Evolutionary conservation across 2,888 invertebrate species (phyloP), one percentile per base, ranked within the genome.

Genomic region (Lymantria dispar): DNA sequence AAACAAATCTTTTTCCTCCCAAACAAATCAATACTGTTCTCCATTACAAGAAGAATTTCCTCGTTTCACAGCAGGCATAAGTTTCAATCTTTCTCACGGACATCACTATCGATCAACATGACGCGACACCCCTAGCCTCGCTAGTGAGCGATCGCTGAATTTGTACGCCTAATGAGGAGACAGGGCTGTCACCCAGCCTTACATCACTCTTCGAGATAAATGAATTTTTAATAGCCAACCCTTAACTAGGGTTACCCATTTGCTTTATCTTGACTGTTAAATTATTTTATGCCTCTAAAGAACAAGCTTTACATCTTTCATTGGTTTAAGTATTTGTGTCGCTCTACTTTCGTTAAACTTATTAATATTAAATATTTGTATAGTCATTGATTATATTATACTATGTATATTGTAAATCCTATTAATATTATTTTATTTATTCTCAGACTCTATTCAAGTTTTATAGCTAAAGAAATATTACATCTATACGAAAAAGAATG

Each of bases 101-200:
- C 33, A 11, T 47, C 22, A 52, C 39, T 13, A 56, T 48, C 22
- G 13, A 45, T 37, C 43, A 44, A 36, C 36, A 40, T 9, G 3
- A 22, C 38, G 44, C 8, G 14, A 50, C 45, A 49, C 31, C 48
- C 52, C 50, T 53, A 22, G 39, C 29, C 40, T 41, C 47, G 29
- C 12, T 45, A 47, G 57, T 63, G 70, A 70, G 58, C 52, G 65
- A 72, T 74, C 60, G 50, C 51, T 47, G 49, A 67, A 69, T 72
- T 69, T 64, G 68, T 72, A 56, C 49, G 48, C 56, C 54, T 74
- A 72, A 73, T 70, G 72, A 68, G 62, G 45, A 49, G 44, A 53
- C 59, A 58, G 58, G 57, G 53, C 49, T 67, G 64, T 58, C 62
- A 56, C 46, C 44, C 51, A 36, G 45, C 50, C 45, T 51, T 44